Conservation (phyloP, 2,797 vertebrate genomes). For the Smutsia gigantea region DNA sequence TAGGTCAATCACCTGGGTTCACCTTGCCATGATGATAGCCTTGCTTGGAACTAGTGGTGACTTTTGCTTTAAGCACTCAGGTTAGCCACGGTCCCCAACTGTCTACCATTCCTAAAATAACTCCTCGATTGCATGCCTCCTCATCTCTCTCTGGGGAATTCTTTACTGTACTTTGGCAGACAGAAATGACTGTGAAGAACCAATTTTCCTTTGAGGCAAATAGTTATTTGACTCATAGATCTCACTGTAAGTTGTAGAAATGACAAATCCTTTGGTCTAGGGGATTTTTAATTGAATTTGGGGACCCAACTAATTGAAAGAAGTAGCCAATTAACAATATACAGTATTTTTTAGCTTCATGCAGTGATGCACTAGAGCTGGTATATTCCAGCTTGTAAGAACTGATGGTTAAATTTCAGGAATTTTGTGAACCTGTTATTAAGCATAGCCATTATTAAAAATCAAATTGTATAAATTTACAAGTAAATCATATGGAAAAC, state of each 20-base stretch:
- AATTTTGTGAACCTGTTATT: not conserved
- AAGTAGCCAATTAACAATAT: not conserved
- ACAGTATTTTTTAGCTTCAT: not conserved
- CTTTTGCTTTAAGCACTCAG: not conserved
- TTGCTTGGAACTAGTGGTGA: not conserved
- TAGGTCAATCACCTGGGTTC: not conserved
- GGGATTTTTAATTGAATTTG: not conserved
- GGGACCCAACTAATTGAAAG: not conserved
- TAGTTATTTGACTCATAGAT: not conserved
- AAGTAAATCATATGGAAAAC: not conserved
- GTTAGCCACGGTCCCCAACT: not conserved
- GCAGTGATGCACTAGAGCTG: rapidly evolving
- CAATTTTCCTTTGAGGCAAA: not conserved
- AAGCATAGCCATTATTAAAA: not conserved
- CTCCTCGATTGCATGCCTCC: not conserved
- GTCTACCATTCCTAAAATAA: not conserved
- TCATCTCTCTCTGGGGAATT: not conserved
- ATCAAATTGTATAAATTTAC: not conserved
- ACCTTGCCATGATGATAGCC: not conserved
- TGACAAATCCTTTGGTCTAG: not conserved
- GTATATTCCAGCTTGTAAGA: not conserved
- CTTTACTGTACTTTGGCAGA: not conserved
- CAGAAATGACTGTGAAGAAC: not conserved
- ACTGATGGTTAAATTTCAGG: not conserved
- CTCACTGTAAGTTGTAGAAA: not conserved